Evolutionary conservation across 2,113 vertebrate species (phyloP).

Genomic region (Nesoenas mayeri): DNA sequence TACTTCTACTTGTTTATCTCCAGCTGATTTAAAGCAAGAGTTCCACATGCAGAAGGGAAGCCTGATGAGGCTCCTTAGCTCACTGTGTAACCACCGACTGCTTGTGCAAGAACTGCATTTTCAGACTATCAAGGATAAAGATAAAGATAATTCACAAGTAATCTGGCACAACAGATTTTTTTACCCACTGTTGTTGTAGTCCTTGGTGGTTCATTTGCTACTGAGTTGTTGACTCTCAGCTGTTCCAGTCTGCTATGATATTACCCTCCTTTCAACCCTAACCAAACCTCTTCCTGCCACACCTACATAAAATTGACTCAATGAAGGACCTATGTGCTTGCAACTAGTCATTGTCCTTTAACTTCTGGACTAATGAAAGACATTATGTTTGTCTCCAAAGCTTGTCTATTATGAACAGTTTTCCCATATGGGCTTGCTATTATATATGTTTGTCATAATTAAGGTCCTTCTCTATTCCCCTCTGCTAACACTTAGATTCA

Average conservation of each 20-base stretch:
- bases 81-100: not conserved
- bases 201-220: not conserved
- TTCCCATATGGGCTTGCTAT: not conserved
- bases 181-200: not conserved
- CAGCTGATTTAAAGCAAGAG: slow-evolving; percentile 43
- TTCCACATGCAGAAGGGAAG: slow-evolving; percentile 1
- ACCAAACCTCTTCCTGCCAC: not conserved
- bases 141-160: not conserved
- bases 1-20: slow-evolving; percentile 44
- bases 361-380: not conserved
- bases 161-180: not conserved
- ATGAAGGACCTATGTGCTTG: not conserved
- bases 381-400: not conserved
- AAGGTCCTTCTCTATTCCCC: not conserved
- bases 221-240: not conserved
- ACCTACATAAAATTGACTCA: not conserved
- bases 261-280: not conserved
- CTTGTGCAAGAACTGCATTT: not conserved
- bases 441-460: not conserved
- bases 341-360: not conserved
- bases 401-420: not conserved
- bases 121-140: not conserved
- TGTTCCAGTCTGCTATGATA: not conserved
- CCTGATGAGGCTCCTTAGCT: not conserved
- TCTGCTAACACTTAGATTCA: not conserved